Percentiles rank a stretch among this genome's conserved stretches.
phyloP scores from a whole-genome alignment of 2,888 invertebrate species.

The Acrobeloides nanus region DNA sequence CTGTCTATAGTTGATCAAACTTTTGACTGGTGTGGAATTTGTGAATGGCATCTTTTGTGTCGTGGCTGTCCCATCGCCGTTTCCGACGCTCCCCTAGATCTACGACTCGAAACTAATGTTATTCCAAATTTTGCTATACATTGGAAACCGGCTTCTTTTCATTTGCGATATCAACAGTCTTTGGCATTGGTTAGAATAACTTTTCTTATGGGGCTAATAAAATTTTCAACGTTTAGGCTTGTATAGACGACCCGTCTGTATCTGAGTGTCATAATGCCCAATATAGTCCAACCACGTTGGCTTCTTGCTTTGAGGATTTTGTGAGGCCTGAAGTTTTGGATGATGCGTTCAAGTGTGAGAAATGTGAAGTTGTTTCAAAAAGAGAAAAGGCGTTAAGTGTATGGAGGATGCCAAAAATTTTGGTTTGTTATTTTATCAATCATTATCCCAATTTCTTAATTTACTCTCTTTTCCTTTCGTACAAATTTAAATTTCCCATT shows the following conservation, averaged over 20 bases:
- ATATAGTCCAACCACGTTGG: constrained; percentile 74
- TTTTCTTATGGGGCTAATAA: neutral
- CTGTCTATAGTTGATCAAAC: constrained; percentile 71
- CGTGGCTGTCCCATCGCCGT: constrained; percentile 69
- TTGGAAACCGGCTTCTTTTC: constrained; percentile 88
- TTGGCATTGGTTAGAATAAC: constrained; percentile 63
- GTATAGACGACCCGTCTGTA: constrained; percentile 71
- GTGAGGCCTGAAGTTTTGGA: constrained; percentile 74
- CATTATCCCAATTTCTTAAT: too few species aligned
- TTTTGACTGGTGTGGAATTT: constrained; percentile 63
- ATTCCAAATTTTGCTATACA: constrained; percentile 87
- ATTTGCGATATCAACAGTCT: constrained; percentile 75
- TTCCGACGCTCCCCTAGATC: too few species aligned
- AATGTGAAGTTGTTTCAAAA: constrained; percentile 72
- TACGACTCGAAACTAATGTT: too few species aligned
- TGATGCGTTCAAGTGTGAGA: constrained; percentile 36
- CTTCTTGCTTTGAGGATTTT: constrained; percentile 72
- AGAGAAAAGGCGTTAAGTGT: constrained; percentile 84
- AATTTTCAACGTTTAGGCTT: constrained; percentile 60
- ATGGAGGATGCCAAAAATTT: constrained; percentile 79
- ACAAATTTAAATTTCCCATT: neutral
- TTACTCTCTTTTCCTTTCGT: constrained; percentile 3
- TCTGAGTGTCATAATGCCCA: constrained; percentile 66
- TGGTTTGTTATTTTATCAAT: constrained; percentile 63
- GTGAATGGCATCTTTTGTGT: constrained; percentile 68